phyloP scores from a whole-genome alignment of 2,888 invertebrate genomes.

The Epinotia bilunana region DNA sequence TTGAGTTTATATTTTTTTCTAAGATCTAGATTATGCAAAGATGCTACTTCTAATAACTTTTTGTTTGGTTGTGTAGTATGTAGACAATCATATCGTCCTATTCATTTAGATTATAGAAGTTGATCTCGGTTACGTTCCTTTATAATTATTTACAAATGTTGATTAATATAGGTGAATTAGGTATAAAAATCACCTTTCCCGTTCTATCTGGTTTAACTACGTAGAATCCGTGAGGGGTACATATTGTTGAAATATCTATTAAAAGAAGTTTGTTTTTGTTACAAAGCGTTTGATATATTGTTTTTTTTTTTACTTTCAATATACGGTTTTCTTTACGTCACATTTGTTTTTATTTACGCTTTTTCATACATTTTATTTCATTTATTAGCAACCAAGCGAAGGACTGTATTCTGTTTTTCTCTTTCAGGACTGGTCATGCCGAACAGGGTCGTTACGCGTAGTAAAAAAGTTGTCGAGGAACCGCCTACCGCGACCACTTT shows the following conservation, averaged over 20 bases:
- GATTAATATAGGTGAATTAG: conserved; percentile 24
- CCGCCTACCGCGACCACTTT: conserved; percentile 63
- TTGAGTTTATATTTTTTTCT: not conserved
- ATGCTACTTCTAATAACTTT: conserved; percentile 2
- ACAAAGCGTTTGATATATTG: conserved; percentile 30
- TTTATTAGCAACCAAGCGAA: conserved; percentile 48
- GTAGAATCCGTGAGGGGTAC: not conserved
- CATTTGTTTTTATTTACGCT: conserved; percentile 48
- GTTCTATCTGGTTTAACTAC: conserved; percentile 11
- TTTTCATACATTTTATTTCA: conserved; percentile 42
- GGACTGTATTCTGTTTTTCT: conserved; percentile 69
- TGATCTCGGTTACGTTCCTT: conserved; percentile 34
- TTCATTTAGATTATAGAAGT: conserved; percentile 16
- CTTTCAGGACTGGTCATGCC: conserved; percentile 72
- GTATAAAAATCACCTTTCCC: not conserved
- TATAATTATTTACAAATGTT: conserved; percentile 26
- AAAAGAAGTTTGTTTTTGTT: conserved; percentile 36
- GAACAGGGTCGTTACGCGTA: conserved; percentile 72
- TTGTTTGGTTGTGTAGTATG: conserved; percentile 16
- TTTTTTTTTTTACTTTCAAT: conserved; percentile 44
- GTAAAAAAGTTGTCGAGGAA: conserved; percentile 70
- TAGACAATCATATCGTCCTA: not conserved
- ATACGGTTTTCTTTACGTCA: conserved; percentile 49
- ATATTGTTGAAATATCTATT: conserved; percentile 16
- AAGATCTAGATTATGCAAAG: not conserved